phyloP scores from a whole-genome alignment of 2,797 vertebrate species.

The Carduelis carduelis region DNA sequence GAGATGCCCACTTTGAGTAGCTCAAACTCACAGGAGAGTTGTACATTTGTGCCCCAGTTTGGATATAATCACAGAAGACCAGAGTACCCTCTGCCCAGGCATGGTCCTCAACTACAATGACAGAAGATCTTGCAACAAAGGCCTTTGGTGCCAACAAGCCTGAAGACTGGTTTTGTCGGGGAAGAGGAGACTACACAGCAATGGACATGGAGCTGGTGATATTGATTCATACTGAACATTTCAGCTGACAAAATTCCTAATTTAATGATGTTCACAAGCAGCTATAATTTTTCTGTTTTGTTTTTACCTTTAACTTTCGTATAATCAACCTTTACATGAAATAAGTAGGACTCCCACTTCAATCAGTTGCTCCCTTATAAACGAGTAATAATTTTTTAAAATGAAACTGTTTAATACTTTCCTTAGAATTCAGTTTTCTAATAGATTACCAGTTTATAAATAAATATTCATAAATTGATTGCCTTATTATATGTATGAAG shows the following conservation, averaged over 20 bases:
- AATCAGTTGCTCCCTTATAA: background rate
- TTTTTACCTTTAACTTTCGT: background rate
- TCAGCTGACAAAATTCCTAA: background rate
- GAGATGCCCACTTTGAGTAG: background rate
- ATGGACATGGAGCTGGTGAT: background rate
- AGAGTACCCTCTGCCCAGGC: background rate
- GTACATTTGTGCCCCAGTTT: background rate
- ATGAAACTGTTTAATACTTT: background rate
- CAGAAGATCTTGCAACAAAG: background rate
- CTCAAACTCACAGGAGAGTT: background rate
- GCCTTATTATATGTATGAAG: background rate
- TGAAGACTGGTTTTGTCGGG: background rate
- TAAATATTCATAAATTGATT: background rate
- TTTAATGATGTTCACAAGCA: background rate
- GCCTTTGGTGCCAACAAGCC: background rate
- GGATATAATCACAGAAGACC: background rate
- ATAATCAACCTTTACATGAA: background rate
- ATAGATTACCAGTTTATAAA: background rate
- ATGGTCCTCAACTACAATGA: background rate
- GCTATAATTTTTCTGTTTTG: background rate
- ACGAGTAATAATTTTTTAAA: background rate
- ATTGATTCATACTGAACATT: background rate
- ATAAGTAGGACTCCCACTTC: background rate
- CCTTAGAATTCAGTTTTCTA: background rate
- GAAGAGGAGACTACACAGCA: background rate